Base-by-base conservation (phyloP, 2,113 vertebrate genomes). In the Malurus melanocephalus region DNA sequence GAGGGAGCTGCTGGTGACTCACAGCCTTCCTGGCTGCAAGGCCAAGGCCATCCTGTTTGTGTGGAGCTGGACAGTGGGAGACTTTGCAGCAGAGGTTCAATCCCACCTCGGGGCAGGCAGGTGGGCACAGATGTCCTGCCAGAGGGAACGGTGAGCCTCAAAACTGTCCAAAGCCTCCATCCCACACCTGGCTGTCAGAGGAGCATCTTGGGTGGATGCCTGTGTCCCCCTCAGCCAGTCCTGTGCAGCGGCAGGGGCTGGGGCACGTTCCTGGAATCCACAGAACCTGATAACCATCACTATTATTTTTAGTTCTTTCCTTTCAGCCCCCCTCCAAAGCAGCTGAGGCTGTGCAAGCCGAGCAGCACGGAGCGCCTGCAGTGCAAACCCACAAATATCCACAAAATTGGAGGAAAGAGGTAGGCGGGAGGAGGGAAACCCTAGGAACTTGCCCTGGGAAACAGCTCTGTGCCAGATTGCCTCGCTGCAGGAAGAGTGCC, bases 401-500 rank as follows among this genome's bases (percentile, higher is more conserved):
- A 88, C 76, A 80, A 77, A 94, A 95, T 57, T 88, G 87, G 69
- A 88, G 78, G 77, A 85, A 89, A 85, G 81, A 80, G 78, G 83
- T 42, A 78, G 76, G 87, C 10, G 53, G 84, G 85, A 92, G 76
- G 80, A 85, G 82, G 92, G 85, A 86, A 96, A 81, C 80, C 83
- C 85, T 23, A 19, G 71, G 82, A 86, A 80, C 65, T 49, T 51
- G 88, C 80, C 83, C 67, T 84, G 88, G 77, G 93, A 90, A 88
- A 40, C 1, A 69, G 55, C 52, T 62, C 57, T 45, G 62, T 17
- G 11, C 43, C 28, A 57, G 74, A 82, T 43, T 4, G 26, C 61
- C 82, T 56, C 1, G 38, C 85, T 78, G 82, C 79, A 92, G 80
- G 93, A 90, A 90, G 65, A 53, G 55, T 71, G 91, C 35, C 91